phyloP scores from a whole-genome alignment of 2,888 invertebrate genomes.

The Athripsodes cinereus region DNA sequence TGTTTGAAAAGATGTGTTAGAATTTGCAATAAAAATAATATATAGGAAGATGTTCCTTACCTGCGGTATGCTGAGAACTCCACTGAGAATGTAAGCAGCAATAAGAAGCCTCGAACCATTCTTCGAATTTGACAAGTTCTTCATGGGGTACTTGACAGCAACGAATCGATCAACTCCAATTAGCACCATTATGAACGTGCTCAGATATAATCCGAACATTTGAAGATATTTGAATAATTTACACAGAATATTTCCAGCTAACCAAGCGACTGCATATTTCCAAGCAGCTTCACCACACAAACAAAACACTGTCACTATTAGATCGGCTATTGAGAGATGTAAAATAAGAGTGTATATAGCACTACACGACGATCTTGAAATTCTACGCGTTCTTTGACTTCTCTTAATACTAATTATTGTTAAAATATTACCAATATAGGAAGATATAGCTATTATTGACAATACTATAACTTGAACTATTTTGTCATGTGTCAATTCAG shows the following conservation, averaged over 20 bases:
- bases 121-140: conserved; percentile 58
- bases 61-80: conserved; percentile 75
- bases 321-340: conserved; percentile 76
- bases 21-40: too few relatives aligned
- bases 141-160: conserved; percentile 76
- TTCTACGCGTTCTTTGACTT: conserved; percentile 52
- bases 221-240: conserved; percentile 76
- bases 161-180: conserved; percentile 79
- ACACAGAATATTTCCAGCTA: conserved; percentile 69
- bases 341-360: conserved; percentile 72
- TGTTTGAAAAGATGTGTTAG: too few relatives aligned
- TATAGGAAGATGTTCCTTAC: conserved; percentile 48
- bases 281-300: conserved; percentile 76
- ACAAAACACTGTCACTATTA: conserved; percentile 75
- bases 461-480: conserved; percentile 62
- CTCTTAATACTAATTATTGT: conserved; percentile 71
- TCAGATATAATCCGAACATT: conserved; percentile 75
- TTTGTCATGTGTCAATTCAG: conserved; percentile 56
- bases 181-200: conserved; percentile 75
- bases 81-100: conserved; percentile 66
- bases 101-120: conserved; percentile 62
- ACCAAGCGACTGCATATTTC: conserved; percentile 76
- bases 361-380: conserved; percentile 58
- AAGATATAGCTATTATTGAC: conserved; percentile 63
- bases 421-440: conserved; percentile 67